Evolutionary conservation across 2,888 invertebrate genomes (phyloP), one percentile per base, ranked within the genome.

Genomic region (Entomobrya proxima): DNA sequence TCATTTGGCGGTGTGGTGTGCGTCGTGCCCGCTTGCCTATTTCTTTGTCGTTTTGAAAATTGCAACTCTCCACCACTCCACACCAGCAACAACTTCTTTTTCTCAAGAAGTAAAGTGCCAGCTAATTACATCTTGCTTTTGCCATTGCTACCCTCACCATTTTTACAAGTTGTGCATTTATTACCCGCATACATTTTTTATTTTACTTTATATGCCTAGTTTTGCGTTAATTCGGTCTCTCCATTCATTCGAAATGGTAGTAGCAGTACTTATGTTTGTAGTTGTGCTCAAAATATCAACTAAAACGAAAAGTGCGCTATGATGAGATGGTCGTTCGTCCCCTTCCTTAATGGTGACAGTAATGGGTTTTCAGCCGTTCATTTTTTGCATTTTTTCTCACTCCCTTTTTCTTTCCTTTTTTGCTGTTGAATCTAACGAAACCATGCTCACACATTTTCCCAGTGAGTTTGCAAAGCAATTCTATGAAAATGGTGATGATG

Each of bases 321-420:
- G 47, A 85, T 85, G 74, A 74, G 85, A 79, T 85, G 74, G 79
- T 85, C 85, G 85, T 79, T 79, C 79, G 85, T 85, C 85, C 79
- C 75, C 75, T 79, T 85, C 79, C 85, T 85, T 85, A 85, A 85
- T 85, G 85, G 85, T 85, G 85, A 85, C 85, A 85, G 85, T 87
- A 87, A 87, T 87, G 85, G 85, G 77, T 78, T 87, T 85, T 87
- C 87, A 82, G 87, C 82, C 86, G 75, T 82, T 87, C 87, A 87
- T 87, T 86, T 85, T 85, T 85, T 79, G 78, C 79, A 79, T 78
- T 74, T 75, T 72, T 79, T 32, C 55, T 69, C 74, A 35, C 35
- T 44, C 37, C 55, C 27, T 47, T 32, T 67, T 40, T 76, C 55
- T 50, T 37, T 44, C 61, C 1, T 69, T 78, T 64, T 58, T 27